A percentile compares a stretch with the other conserved stretches of the same genome.
These are phyloP conservation scores for Atta cephalotes DNA, from an alignment of 1,140 invertebrate species.

Conservation along the genomic window DNA sequence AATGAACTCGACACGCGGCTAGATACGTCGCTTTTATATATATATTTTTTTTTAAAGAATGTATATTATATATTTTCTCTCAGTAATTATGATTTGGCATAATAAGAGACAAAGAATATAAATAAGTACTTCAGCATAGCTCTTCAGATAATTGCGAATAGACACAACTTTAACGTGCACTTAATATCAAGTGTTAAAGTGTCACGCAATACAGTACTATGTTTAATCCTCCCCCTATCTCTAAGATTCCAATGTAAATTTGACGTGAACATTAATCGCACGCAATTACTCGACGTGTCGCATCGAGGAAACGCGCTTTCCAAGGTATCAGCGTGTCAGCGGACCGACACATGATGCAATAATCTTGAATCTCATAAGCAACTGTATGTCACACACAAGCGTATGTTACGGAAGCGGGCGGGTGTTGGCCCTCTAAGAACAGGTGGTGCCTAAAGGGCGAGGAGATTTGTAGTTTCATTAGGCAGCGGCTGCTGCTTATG, in stretches of 20 bases:
- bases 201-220: background rate
- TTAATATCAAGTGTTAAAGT: background rate
- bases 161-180: background rate
- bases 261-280: slow-evolving; percentile 52
- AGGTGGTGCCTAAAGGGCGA: slow-evolving; percentile 84
- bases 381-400: slow-evolving; percentile 78
- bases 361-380: slow-evolving; percentile 82
- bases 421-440: slow-evolving; percentile 81
- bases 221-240: slow-evolving; percentile 31
- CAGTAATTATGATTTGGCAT: background rate
- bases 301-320: slow-evolving; percentile 35
- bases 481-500: slow-evolving; percentile 86
- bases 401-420: slow-evolving; percentile 75
- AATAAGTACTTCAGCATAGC: background rate
- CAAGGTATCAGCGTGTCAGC: slow-evolving; percentile 36
- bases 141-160: background rate
- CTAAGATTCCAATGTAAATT: slow-evolving; percentile 41
- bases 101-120: background rate
- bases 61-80: background rate
- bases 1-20: background rate
- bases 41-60: slow-evolving; percentile 12
- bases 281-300: slow-evolving; percentile 48
- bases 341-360: slow-evolving; percentile 70
- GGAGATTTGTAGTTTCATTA: slow-evolving; percentile 87
- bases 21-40: background rate